phyloP scores from a whole-genome alignment of 1,140 invertebrate genomes.

The Drosophila pandora region DNA sequence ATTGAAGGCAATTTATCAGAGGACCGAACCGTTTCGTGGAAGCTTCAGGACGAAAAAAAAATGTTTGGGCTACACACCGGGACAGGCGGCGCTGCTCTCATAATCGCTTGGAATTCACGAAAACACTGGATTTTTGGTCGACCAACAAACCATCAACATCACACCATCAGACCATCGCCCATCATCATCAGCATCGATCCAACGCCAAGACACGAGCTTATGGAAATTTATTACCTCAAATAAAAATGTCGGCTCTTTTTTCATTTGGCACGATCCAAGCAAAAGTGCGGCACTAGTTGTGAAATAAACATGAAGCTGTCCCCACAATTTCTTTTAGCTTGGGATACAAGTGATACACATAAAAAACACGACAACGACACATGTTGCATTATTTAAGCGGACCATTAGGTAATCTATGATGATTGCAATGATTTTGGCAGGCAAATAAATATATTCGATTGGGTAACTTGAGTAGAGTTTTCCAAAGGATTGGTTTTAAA shows the following conservation, averaged over 20 bases:
- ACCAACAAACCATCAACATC: no score
- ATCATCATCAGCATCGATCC: constrained; percentile 26
- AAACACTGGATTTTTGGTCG: constrained; percentile 24
- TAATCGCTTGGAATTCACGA: constrained; percentile 59
- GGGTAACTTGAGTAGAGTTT: constrained; percentile 7
- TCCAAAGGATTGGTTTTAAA: not conserved
- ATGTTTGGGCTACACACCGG: not conserved
- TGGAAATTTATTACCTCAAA: constrained; percentile 57
- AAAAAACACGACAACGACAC: constrained; percentile 46
- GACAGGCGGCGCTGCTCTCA: constrained; percentile 53
- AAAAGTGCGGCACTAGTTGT: constrained; percentile 60
- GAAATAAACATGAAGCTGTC: constrained; percentile 56
- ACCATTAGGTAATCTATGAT: constrained; percentile 61
- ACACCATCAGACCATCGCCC: constrained; percentile 5
- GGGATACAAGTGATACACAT: constrained; percentile 53
- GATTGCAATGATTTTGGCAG: constrained; percentile 35
- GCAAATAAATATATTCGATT: constrained; percentile 22
- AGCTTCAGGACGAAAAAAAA: not conserved
- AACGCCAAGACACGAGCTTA: constrained; percentile 47
- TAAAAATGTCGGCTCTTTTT: constrained; percentile 22
- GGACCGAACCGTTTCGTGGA: not conserved
- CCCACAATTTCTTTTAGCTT: constrained; percentile 63
- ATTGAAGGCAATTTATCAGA: constrained; percentile 22
- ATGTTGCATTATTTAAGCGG: constrained; percentile 66
- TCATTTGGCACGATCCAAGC: constrained; percentile 57